Percentiles rank a stretch among this genome's conserved stretches.
Conservation (phyloP, 2,888 invertebrate genomes). For the Subacronicta megacephala region DNA sequence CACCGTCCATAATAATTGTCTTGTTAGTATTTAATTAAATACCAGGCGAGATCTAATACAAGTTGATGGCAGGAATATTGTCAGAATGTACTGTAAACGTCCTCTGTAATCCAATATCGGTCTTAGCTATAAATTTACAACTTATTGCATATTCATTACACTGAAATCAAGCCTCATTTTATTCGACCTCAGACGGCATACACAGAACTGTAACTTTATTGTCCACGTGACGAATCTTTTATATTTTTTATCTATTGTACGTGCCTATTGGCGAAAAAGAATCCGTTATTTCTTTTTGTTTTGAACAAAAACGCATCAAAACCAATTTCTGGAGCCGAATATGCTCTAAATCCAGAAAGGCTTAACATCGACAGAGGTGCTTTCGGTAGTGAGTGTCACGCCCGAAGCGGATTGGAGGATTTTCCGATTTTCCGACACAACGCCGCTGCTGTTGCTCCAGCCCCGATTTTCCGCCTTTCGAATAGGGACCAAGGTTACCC, state of each 20-base stretch:
- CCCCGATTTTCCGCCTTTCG: constrained; percentile 65
- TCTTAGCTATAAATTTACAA: constrained; percentile 47
- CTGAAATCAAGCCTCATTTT: constrained; percentile 42
- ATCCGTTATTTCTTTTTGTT: constrained; percentile 29
- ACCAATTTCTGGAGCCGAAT: constrained; percentile 64
- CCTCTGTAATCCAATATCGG: constrained; percentile 53
- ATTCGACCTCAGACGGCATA: constrained; percentile 16
- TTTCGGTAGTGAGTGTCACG: constrained; percentile 66
- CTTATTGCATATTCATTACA: constrained; percentile 61
- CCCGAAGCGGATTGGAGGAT: constrained; percentile 71
- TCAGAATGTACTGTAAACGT: constrained; percentile 30
- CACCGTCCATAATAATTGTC: constrained; percentile 43
- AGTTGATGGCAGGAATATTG: constrained; percentile 37
- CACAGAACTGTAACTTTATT: constrained; percentile 3
- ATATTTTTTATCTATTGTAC: constrained; percentile 4
- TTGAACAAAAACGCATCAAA: constrained; percentile 57
- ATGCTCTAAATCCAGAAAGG: constrained; percentile 68
- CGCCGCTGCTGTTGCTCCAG: constrained; percentile 58
- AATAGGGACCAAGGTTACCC: constrained; percentile 64
- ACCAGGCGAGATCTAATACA: constrained; percentile 45
- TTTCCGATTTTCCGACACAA: constrained; percentile 75
- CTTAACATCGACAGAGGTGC: constrained; percentile 69
- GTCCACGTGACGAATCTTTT: background rate
- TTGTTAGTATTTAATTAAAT: constrained; percentile 54
- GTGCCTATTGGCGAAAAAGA: constrained; percentile 4